Base-by-base conservation (phyloP, 2,113 vertebrate species). In the Megaceryle torquata region DNA sequence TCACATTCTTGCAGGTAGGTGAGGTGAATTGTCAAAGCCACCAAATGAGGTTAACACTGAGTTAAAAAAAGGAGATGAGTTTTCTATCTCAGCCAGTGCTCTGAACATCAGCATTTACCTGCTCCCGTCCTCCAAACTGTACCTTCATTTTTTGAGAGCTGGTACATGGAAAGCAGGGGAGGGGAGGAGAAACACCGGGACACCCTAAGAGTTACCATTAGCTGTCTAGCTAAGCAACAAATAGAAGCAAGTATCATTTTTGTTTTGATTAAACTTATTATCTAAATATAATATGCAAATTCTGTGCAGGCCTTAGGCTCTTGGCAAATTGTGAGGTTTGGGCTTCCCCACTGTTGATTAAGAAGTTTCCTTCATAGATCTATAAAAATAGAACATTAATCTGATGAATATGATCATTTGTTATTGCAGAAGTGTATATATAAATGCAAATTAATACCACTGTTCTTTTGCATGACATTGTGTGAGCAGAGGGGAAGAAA, bases 341-440 rank as follows among this genome's bases (percentile, higher is more conserved):
- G 80, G 43, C 22, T 80, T 93, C 60, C 67, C 41, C 77, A 61
- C 13, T 71, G 67, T 37, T 94, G 77, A 80, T 53, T 88, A 71
- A 79, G 82, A 95, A 68, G 46, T 70, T 82, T 87, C 54, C 46
- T 64, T 94, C 43, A 65, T 29, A 81, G 33, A 64, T 21, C 43
- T 87, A 82, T 78, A 91, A 95, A 95, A 80, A 87, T 43, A 59
- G 39, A 91, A 64, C 21, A 87, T 74, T 67, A 63, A 74, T 86
- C 70, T 94, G 61, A 85, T 78, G 4, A 95, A 54, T 90, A 53
- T 63, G 56, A 60, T 68, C 59, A 65, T 70, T 64, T 82, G 54
- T 24, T 91, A 10, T 21, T 41, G 21, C 11, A 43, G 54, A 67
- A 60, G 24, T 61, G 8, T 39, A 19, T 39, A 19, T 39, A 64